Evolutionary conservation across 1,140 invertebrate species (phyloP).

Genomic region (Andrena cerasifolii): DNA sequence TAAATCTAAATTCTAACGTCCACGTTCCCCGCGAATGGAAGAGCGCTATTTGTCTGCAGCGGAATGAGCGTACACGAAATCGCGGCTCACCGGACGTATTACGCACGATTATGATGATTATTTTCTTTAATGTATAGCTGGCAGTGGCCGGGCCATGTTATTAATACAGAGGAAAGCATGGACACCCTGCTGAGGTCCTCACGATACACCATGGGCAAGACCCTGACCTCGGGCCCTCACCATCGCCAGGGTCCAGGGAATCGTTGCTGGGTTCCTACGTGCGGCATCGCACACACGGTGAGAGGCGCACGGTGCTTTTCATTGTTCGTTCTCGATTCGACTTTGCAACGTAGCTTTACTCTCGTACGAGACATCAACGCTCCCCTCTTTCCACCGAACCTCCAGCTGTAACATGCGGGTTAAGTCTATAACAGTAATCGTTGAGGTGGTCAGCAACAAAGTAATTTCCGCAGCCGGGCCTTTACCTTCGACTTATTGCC

Average conservation of each 20-base stretch:
- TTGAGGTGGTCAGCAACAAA: not conserved
- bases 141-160: constrained; percentile 66
- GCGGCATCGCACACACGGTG: constrained; percentile 35
- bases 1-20: too few relatives aligned
- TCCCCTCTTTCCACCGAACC: not conserved
- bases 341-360: constrained; percentile 4
- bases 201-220: constrained; percentile 71
- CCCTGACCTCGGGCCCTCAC: constrained; percentile 66
- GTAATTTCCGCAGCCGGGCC: not conserved
- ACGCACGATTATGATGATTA: constrained; percentile 74
- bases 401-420: too few relatives aligned
- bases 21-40: too few relatives aligned
- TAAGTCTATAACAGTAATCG: not conserved
- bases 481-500: not conserved
- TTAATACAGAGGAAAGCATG: constrained; percentile 73
- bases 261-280: constrained; percentile 47
- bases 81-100: constrained; percentile 63
- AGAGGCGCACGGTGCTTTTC: constrained; percentile 47
- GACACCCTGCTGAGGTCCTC: constrained; percentile 74
- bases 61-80: constrained; percentile 55
- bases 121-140: constrained; percentile 69
- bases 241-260: constrained; percentile 45
- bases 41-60: constrained; percentile 23
- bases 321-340: constrained; percentile 37
- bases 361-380: not conserved